A percentile compares a stretch with the other conserved stretches of the same genome.
phyloP scores from a whole-genome alignment of 2,797 vertebrate genomes.

The Sebastes glaucus region DNA sequence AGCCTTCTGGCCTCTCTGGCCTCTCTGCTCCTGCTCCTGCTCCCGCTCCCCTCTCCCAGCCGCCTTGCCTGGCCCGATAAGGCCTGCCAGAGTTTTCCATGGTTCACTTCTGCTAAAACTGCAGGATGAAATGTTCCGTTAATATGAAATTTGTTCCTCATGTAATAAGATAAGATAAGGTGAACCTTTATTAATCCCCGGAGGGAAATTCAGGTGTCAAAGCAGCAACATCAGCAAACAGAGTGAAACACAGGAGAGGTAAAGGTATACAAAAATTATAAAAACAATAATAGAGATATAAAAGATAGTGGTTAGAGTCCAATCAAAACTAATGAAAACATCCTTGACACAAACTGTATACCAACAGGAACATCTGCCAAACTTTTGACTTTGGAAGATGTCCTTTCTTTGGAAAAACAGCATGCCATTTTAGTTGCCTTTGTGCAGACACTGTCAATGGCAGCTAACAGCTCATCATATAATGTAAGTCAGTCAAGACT shows the following conservation, averaged over 20 bases:
- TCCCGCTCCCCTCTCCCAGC: conserved; percentile 77
- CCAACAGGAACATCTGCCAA: neutral
- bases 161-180: neutral
- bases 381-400: neutral
- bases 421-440: neutral
- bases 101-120: conserved; percentile 75
- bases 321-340: neutral
- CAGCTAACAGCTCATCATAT: neutral
- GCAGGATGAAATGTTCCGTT: conserved; percentile 11
- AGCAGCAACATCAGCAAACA: no score
- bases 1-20: conserved; percentile 77
- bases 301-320: no score
- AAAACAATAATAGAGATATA: no score
- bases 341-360: neutral
- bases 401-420: neutral
- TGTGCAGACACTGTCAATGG: neutral
- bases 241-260: no score
- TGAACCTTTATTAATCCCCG: no score
- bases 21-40: conserved; percentile 43
- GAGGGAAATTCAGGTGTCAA: no score
- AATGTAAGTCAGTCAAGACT: neutral
- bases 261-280: no score
- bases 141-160: neutral
- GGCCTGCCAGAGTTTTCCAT: conserved; percentile 88
- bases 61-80: conserved; percentile 78